Percentiles rank a stretch among this genome's conserved stretches.
phyloP scores from a whole-genome alignment of 2,797 vertebrate genomes.

The Chaenodraco wilsoni region DNA sequence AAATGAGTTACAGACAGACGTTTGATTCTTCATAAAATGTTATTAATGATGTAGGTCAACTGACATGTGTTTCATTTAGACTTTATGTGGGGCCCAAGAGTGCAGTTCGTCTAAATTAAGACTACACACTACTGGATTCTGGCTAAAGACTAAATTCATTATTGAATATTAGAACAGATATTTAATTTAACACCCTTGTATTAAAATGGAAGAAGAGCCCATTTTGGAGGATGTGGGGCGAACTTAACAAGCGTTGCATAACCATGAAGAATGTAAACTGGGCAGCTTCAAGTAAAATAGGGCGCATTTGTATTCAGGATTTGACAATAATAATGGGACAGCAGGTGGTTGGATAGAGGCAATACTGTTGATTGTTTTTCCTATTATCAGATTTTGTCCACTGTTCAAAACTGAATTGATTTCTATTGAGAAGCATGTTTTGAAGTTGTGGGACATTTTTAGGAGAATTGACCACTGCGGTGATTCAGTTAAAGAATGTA shows the following conservation, averaged over 20 bases:
- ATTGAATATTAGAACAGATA: not conserved
- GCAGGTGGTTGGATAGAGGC: conserved; percentile 1
- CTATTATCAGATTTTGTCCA: not conserved
- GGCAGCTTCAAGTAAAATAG: conserved; percentile 4
- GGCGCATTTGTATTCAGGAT: not conserved
- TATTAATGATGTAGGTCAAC: not conserved
- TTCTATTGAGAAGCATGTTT: not conserved
- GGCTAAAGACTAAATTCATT: not conserved
- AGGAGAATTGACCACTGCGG: not conserved
- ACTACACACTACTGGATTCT: not conserved
- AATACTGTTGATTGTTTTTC: not conserved
- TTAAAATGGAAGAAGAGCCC: not conserved
- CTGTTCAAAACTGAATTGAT: not conserved
- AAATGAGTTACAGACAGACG: not conserved
- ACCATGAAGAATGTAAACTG: not conserved
- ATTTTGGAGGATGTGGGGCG: conserved; percentile 6
- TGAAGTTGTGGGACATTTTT: not conserved
- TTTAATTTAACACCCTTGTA: not conserved
- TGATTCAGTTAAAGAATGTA: not conserved
- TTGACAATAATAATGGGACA: conserved; percentile 2
- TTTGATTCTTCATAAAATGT: conserved; percentile 3
- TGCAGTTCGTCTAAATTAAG: not conserved
- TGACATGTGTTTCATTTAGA: not conserved
- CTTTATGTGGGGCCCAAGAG: not conserved
- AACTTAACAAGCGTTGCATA: conserved; percentile 3